Evolutionary conservation across 2,888 invertebrate species (phyloP), one percentile per base, ranked within the genome.

Genomic region (Drosophila histrio): DNA sequence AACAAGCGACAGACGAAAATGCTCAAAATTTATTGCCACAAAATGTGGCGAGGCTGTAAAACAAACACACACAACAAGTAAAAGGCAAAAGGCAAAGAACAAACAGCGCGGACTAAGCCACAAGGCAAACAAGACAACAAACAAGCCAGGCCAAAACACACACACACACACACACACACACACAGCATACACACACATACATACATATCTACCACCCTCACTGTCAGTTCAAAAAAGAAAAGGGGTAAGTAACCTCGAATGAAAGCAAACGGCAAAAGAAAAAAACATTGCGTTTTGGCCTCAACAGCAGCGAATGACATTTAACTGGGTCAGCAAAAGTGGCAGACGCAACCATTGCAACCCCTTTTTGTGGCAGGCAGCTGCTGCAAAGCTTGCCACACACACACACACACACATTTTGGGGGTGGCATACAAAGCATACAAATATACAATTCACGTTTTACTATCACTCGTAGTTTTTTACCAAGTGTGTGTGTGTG

Each of bases 241-340:
- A 79, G 84, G 87, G 82, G 88, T 88, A 87, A 87, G 79, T 85
- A 87, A 88, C 83, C 87, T 85, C 89, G 86, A 86, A 86, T 80
- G 89, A 86, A 86, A 86, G 89, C 89, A 88, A 87, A 88, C n/a
- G 83, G 63, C 78, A 72, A 44, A 57, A 64, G 65, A n/a, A n/a
- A n/a, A n/a, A n/a, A n/a, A n/a, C n/a, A n/a, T n/a, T 54, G 62
- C 53, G 60, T 41, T 47, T 43, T 69, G 69, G 66, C 54, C 39
- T 43, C 52, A 57, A 15, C 50, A 62, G 87, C 80, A 68, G 87
- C 79, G 87, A 87, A 87, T 81, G 88, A 88, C 89, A 75, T 56
- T 72, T 74, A 87, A 84, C 72, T 87, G 76, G 87, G 87, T 89
- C 85, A 85, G 86, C 87, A 89, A 79, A 83, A 88, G 88, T 87